These are phyloP conservation scores for Enteromius unitaeniatus DNA, from an alignment of 2,797 vertebrate genomes.

Conservation along the genomic window DNA sequence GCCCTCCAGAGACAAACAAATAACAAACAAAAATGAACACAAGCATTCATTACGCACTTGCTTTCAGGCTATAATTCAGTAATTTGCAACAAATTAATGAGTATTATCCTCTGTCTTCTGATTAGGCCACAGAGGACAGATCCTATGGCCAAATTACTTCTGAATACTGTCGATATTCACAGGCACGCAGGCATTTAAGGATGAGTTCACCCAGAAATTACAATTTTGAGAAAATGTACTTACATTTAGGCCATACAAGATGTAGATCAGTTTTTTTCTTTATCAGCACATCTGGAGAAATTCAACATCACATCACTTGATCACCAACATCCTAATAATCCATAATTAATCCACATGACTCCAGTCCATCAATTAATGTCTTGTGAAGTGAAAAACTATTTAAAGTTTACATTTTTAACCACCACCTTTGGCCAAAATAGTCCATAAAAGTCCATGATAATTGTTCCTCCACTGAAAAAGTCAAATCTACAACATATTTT, in stretches of 20 bases:
- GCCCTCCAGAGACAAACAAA: slow-evolving; percentile 24
- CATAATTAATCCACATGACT: background rate
- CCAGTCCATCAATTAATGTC: background rate
- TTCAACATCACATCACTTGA: background rate
- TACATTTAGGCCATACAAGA: background rate
- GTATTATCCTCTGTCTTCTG: background rate
- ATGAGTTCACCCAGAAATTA: background rate
- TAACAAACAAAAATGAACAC: slow-evolving; percentile 20
- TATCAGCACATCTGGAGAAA: background rate
- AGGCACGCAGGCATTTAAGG: background rate
- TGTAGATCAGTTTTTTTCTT: background rate
- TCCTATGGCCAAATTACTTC: background rate
- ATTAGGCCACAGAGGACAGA: slow-evolving; percentile 29
- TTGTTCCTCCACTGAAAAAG: background rate
- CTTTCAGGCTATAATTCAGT: slow-evolving; percentile 26
- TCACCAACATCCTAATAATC: background rate
- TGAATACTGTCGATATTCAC: background rate
- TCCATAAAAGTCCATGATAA: background rate
- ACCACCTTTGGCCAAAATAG: background rate
- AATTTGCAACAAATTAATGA: slow-evolving; percentile 3
- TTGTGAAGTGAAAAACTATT: background rate
- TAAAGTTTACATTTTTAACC: background rate
- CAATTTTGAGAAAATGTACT: background rate
- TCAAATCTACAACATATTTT: background rate
- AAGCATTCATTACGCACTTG: slow-evolving; percentile 19